Evolutionary conservation across 1,140 invertebrate genomes (phyloP).

Genomic region (Scaptomyza pallida): DNA sequence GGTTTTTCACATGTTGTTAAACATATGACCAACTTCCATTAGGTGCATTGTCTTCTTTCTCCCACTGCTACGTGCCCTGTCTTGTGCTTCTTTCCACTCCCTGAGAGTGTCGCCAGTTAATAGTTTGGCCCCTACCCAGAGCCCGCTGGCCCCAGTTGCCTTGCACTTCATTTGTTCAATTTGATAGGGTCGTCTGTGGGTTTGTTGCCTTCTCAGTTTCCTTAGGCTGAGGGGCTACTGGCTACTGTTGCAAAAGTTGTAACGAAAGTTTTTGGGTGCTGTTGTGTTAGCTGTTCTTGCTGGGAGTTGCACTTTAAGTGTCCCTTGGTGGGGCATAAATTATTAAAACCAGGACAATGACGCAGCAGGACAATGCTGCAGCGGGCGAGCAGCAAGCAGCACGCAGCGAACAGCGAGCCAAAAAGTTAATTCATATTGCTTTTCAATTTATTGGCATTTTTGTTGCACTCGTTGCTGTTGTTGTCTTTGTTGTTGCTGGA

Average conservation of each 20-base stretch:
- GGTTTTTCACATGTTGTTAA: slow-evolving; percentile 27
- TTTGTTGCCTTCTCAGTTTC: slow-evolving; percentile 1
- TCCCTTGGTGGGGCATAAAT: slow-evolving; percentile 69
- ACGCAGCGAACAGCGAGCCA: slow-evolving; percentile 35
- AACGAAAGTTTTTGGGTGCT: slow-evolving; percentile 35
- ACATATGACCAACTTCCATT: slow-evolving; percentile 50
- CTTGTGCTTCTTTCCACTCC: background rate
- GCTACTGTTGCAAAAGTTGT: slow-evolving; percentile 38
- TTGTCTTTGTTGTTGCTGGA: slow-evolving; percentile 18
- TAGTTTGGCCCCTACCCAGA: slow-evolving; percentile 6
- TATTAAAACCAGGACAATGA: slow-evolving; percentile 72
- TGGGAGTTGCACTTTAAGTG: slow-evolving; percentile 68
- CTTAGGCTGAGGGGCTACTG: background rate
- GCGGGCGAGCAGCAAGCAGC: slow-evolving; percentile 18
- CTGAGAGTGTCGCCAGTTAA: slow-evolving; percentile 19
- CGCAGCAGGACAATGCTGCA: slow-evolving; percentile 24
- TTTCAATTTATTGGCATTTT: slow-evolving; percentile 80
- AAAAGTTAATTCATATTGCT: slow-evolving; percentile 82
- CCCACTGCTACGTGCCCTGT: background rate
- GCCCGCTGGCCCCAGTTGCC: slow-evolving; percentile 39
- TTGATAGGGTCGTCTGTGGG: slow-evolving; percentile 42
- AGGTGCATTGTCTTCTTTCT: slow-evolving; percentile 5
- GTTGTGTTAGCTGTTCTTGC: slow-evolving; percentile 21
- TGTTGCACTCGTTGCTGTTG: slow-evolving; percentile 43
- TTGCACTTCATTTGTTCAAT: slow-evolving; percentile 75